Conservation (phyloP, 2,797 vertebrate species). For the Tokudaia muenninki region DNA sequence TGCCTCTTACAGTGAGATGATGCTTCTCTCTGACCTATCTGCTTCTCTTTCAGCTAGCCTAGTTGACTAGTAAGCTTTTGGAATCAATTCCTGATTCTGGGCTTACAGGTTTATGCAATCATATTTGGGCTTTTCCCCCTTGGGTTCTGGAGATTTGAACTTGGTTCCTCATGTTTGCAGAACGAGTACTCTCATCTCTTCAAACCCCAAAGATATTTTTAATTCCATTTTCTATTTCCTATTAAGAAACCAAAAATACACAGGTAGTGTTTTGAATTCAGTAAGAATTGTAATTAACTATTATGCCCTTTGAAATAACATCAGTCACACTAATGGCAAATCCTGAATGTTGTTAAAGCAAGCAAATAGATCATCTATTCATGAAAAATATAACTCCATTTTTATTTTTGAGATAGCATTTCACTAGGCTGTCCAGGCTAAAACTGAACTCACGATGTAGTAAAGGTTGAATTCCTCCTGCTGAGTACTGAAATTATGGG, state of each 20-base stretch:
- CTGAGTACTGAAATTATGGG: background rate
- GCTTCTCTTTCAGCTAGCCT: background rate
- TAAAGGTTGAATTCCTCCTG: background rate
- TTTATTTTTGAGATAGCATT: background rate
- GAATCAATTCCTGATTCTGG: background rate
- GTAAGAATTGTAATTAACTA: background rate
- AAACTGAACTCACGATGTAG: background rate
- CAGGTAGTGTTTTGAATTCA: background rate
- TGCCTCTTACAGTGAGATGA: background rate
- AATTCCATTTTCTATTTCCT: background rate
- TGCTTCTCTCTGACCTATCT: background rate
- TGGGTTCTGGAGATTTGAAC: background rate
- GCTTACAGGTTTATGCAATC: background rate
- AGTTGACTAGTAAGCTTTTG: background rate
- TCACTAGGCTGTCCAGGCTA: background rate
- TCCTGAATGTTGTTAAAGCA: background rate
- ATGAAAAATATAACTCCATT: background rate
- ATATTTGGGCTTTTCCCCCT: background rate
- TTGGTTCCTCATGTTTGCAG: background rate
- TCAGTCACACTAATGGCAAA: background rate
- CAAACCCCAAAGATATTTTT: background rate
- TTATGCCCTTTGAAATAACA: conserved; percentile 7
- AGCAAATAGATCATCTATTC: background rate
- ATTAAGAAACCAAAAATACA: background rate
- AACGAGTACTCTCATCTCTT: background rate